Evolutionary conservation across 2,113 vertebrate genomes (phyloP).

Genomic region (Podarcis cretensis): DNA sequence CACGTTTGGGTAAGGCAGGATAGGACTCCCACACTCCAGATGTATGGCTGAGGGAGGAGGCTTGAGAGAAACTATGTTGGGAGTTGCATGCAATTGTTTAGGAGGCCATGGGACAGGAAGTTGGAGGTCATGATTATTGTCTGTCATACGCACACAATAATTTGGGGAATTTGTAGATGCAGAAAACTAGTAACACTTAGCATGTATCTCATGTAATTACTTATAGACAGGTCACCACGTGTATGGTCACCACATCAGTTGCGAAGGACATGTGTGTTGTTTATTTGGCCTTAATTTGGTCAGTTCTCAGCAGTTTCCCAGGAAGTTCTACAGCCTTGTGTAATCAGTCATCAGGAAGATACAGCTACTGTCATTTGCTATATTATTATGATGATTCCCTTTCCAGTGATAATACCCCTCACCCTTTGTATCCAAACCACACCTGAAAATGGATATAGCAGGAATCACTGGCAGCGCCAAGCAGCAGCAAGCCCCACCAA

Average conservation of each 20-base stretch:
- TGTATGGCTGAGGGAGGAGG: not conserved
- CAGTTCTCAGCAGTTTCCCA: slow-evolving; percentile 29
- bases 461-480: too few relatives aligned
- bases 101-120: not conserved
- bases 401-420: not conserved
- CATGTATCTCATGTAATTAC: not conserved
- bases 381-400: not conserved
- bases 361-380: not conserved
- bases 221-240: not conserved
- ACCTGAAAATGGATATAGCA: too few relatives aligned
- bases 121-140: not conserved
- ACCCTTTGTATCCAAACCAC: too few relatives aligned
- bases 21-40: not conserved
- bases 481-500: too few relatives aligned
- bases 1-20: not conserved
- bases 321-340: not conserved
- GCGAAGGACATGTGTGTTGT: not conserved
- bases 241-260: not conserved
- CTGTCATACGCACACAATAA: not conserved
- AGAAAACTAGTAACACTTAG: not conserved
- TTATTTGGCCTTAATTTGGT: not conserved
- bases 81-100: not conserved
- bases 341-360: not conserved
- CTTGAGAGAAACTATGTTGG: too few relatives aligned
- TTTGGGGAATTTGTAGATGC: not conserved